Evolutionary conservation across 2,113 vertebrate species (phyloP).

Genomic region (Colaptes auratus): DNA sequence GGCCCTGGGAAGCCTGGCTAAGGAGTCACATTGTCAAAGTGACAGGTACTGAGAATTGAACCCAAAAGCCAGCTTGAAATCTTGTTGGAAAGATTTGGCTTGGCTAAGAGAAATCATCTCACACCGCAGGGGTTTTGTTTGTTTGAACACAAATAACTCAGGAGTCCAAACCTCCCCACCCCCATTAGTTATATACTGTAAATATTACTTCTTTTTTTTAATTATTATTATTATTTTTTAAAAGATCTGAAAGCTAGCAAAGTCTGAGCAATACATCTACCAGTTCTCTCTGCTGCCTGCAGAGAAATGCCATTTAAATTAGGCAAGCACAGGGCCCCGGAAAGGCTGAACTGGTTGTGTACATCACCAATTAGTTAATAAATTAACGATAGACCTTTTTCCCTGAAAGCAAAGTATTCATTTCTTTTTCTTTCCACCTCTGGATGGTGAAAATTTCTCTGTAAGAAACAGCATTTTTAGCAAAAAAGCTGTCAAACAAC

Average conservation of each 20-base stretch:
- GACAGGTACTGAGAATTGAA: conserved; percentile 22
- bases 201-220: conserved; percentile 71
- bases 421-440: conserved; percentile 74
- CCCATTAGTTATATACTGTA: conserved; percentile 75
- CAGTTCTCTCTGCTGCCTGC: conserved; percentile 74
- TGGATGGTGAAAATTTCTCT: conserved; percentile 76
- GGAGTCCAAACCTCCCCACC: conserved; percentile 49
- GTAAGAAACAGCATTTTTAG: conserved; percentile 79
- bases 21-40: not conserved
- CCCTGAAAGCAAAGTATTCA: conserved; percentile 90
- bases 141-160: conserved; percentile 72
- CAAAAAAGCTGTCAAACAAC: conserved; percentile 77
- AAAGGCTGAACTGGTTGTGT: conserved; percentile 83
- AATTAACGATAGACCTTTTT: conserved; percentile 98
- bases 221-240: not conserved
- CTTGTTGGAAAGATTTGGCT: conserved; percentile 8
- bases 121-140: conserved; percentile 14
- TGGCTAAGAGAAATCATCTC: conserved; percentile 35
- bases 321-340: conserved; percentile 75
- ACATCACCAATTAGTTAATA: conserved; percentile 94
- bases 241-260: conserved; percentile 77
- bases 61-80: not conserved
- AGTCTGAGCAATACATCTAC: conserved; percentile 73
- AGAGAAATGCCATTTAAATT: conserved; percentile 84
- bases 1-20: not conserved